Evolutionary conservation across 1,140 invertebrate species (phyloP).

Genomic region (Drosophila pseudoananassae): DNA sequence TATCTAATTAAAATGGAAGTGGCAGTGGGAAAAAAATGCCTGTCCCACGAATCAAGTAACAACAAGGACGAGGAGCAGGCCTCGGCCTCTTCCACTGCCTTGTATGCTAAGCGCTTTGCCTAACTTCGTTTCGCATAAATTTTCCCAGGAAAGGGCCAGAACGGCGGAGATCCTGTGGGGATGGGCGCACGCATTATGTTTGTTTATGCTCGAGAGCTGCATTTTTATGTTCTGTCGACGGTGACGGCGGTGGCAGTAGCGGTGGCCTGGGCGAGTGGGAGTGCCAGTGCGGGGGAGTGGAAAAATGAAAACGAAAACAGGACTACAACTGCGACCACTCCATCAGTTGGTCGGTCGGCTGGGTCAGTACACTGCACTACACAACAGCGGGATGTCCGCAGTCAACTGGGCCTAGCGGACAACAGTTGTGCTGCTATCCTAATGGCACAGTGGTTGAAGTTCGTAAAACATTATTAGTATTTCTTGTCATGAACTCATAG

Average conservation of each 20-base stretch:
- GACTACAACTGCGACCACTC: conserved; percentile 40
- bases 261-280: neutral
- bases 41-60: conserved; percentile 8
- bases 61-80: conserved; percentile 11
- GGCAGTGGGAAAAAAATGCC: conserved; percentile 29
- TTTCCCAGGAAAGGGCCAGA: conserved; percentile 20
- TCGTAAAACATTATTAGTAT: neutral
- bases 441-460: conserved; percentile 12
- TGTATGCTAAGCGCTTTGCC: conserved; percentile 72
- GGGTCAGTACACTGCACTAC: conserved; percentile 43
- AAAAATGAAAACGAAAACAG: conserved; percentile 3
- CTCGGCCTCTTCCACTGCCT: neutral
- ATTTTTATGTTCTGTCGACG: conserved; percentile 71
- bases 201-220: conserved; percentile 75
- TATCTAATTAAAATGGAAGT: conserved; percentile 75
- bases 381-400: conserved; percentile 40
- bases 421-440: neutral
- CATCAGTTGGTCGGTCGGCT: conserved; percentile 43
- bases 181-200: conserved; percentile 62
- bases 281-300: neutral
- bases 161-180: neutral
- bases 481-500: too few relatives aligned
- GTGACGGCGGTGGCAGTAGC: neutral
- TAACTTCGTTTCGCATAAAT: conserved; percentile 71
- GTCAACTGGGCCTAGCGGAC: conserved; percentile 30